phyloP scores from a whole-genome alignment of 2,888 invertebrate species.

The Luffia ferchaultella region DNA sequence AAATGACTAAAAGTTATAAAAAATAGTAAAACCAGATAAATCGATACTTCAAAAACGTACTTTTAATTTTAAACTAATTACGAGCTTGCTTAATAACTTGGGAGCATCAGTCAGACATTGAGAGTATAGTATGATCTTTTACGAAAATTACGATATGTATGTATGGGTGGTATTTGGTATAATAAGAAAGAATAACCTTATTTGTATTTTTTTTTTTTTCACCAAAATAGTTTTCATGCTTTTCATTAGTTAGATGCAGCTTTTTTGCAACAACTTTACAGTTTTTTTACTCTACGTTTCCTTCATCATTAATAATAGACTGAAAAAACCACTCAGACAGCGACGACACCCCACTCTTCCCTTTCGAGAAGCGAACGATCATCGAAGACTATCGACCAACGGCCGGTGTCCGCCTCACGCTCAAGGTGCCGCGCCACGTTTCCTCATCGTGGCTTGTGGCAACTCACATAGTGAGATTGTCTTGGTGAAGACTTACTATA shows the following conservation, averaged over 20 bases:
- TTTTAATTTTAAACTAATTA: too few species aligned
- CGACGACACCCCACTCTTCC: slow-evolving; percentile 3
- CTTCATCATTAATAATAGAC: neutral
- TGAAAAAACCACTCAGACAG: slow-evolving; percentile 6
- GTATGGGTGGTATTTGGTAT: too few species aligned
- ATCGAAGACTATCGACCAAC: neutral
- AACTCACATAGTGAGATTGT: neutral
- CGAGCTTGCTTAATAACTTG: too few species aligned
- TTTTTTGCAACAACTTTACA: neutral
- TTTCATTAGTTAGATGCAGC: neutral
- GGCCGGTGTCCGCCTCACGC: neutral
- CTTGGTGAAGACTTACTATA: neutral
- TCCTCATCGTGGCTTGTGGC: neutral
- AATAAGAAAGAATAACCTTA: too few species aligned
- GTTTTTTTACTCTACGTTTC: neutral
- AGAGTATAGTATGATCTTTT: too few species aligned
- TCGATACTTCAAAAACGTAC: too few species aligned
- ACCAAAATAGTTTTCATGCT: neutral
- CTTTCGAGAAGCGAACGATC: slow-evolving; percentile 1
- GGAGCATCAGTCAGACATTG: too few species aligned
- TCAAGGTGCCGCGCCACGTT: neutral
- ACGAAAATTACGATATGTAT: neutral
- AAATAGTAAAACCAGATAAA: too few species aligned
- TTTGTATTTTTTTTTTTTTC: neutral
- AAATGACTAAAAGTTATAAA: too few species aligned